These are phyloP conservation scores for Caerostris darwini DNA, from an alignment of 1,140 invertebrate species.

Conservation along the genomic window DNA sequence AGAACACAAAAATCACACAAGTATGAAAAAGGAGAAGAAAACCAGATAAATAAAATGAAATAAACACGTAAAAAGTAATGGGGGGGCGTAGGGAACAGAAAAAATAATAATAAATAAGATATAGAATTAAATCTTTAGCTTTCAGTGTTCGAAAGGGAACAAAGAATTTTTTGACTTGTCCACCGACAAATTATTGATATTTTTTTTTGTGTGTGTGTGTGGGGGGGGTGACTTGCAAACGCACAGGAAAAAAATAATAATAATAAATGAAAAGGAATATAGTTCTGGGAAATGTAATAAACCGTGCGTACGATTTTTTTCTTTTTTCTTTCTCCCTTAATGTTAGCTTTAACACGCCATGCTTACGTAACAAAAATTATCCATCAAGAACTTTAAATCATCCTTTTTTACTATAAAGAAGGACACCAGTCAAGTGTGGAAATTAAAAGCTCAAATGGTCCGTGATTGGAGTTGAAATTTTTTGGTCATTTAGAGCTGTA, in stretches of 20 bases:
- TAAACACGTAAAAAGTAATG: constrained; percentile 43
- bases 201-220: constrained; percentile 5
- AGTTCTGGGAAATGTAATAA: constrained; percentile 29
- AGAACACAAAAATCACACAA: constrained; percentile 58
- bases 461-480: background rate
- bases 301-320: background rate
- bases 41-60: constrained; percentile 57
- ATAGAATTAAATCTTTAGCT: constrained; percentile 28
- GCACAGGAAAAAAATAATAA: background rate
- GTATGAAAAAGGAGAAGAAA: constrained; percentile 13
- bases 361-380: background rate
- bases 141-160: background rate
- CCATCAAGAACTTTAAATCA: background rate
- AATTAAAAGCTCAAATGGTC: background rate
- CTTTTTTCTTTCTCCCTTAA: background rate
- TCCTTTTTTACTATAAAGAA: background rate
- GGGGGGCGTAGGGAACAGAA: background rate
- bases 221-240: background rate
- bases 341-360: background rate
- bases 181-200: constrained; percentile 51
- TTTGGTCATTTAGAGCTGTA: background rate
- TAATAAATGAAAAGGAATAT: background rate
- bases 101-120: background rate
- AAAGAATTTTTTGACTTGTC: constrained; percentile 39
- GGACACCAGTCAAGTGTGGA: background rate